Base-by-base conservation (phyloP, 2,888 invertebrate genomes). In the Ectemnius lituratus region DNA sequence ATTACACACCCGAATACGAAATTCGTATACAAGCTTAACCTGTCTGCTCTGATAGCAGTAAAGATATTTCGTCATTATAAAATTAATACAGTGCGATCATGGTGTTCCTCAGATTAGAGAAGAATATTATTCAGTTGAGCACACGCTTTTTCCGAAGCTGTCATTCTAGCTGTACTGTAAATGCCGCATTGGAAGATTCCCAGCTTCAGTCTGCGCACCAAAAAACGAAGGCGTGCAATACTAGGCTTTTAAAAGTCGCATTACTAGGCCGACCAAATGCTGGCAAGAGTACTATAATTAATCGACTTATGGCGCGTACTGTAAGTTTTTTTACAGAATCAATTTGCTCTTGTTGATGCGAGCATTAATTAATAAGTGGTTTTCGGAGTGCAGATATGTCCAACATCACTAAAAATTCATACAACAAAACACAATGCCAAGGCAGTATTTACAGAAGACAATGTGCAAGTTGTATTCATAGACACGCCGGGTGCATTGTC, bases 281-380 rank as follows among this genome's bases (percentile, higher is more conserved):
- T 63, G 99, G 99, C 37, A 99, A 99, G 91, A 99, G 99, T 88
- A 98, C 98, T 0, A 92, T 99, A 45, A 96, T 98, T 45, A 99
- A 99, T 91, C 93, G 94, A 85, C 92, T 99, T 27, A 93, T 97
- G 67, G 94, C 95, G 77, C 93, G 96, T 90, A 94, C 94, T 90
- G 97, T 97, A 91, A 89, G 90, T 89, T 64, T 59, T 4, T 16
- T n/a, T 1, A 23, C 5, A n/a, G 62, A 13, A 27, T 14, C 8
- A 47, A 28, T 13, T 66, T 20, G 37, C n/a, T 57, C 56, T 57
- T 70, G 46, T 14, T 2, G 46, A 37, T 46, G 45, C 2, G 23
- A 18, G 49, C 52, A 23, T 46, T 45, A 13, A 27, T 67, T 47
- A 16, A 52, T 52, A 13, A n/a, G 3, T 37, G 11, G 5, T 5